phyloP scores from a whole-genome alignment of 2,113 vertebrate genomes.

The Romanogobio albipinnatus region DNA sequence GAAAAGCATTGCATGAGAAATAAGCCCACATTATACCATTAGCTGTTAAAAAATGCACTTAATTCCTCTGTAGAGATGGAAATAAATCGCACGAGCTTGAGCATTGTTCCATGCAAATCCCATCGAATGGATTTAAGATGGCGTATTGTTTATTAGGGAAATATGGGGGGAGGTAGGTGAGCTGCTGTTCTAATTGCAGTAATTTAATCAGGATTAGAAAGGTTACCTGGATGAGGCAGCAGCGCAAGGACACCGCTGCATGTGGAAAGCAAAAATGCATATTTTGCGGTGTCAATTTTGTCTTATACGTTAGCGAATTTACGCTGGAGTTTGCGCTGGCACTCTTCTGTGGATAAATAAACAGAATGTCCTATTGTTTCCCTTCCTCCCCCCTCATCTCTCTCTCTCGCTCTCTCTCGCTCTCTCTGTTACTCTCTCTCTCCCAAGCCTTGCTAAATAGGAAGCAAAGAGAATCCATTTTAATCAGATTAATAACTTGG shows the following conservation, averaged over 20 bases:
- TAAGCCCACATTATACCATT: slow-evolving; percentile 76
- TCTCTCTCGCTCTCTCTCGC: slow-evolving; percentile 16
- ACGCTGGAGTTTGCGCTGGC: slow-evolving; percentile 65
- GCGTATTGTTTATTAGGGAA: slow-evolving; percentile 78
- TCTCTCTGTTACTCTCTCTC: slow-evolving; percentile 22
- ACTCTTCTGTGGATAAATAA: slow-evolving; percentile 67
- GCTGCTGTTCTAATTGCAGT: slow-evolving; percentile 79
- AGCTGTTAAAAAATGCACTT: slow-evolving; percentile 78
- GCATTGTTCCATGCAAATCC: slow-evolving; percentile 78
- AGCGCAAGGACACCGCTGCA: slow-evolving; percentile 68
- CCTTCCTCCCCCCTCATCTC: slow-evolving; percentile 73
- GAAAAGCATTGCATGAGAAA: slow-evolving; percentile 65
- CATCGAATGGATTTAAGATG: slow-evolving; percentile 75
- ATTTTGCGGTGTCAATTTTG: slow-evolving; percentile 25
- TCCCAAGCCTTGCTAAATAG: slow-evolving; percentile 92
- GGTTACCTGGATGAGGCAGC: slow-evolving; percentile 77
- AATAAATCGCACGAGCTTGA: slow-evolving; percentile 71
- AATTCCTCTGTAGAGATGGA: slow-evolving; percentile 78
- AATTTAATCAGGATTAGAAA: slow-evolving; percentile 82
- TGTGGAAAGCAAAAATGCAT: slow-evolving; percentile 48
- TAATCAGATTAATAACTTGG: slow-evolving; percentile 99
- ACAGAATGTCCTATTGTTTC: slow-evolving; percentile 74
- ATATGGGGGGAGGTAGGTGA: slow-evolving; percentile 71
- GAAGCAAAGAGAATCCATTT: slow-evolving; percentile 99
- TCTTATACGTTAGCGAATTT: slow-evolving; percentile 38